These are phyloP conservation scores for Xiphias gladius DNA, from an alignment of 2,113 vertebrate species.

Conservation along the genomic window DNA sequence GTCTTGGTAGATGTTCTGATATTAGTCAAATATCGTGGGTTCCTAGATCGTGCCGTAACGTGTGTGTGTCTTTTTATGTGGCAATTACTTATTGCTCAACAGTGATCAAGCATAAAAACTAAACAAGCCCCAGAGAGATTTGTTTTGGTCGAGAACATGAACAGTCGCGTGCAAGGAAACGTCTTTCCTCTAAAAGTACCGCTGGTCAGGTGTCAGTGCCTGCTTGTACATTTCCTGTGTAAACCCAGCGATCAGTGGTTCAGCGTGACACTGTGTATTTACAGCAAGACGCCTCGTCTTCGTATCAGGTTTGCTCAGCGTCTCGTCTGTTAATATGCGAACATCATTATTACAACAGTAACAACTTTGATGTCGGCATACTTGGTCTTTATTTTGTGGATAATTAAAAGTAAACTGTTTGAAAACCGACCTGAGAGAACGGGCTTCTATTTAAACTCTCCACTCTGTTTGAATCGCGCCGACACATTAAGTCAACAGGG, in stretches of 20 bases:
- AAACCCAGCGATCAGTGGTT: background rate
- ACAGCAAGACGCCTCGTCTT: conserved; percentile 2
- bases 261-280: no score
- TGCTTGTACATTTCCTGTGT: background rate
- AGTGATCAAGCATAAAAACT: no score
- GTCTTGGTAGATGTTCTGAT: no score
- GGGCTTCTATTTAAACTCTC: background rate
- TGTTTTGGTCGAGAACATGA: no score
- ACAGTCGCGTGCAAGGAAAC: no score
- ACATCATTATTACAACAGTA: background rate
- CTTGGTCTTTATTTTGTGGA: background rate
- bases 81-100: no score
- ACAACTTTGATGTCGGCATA: background rate
- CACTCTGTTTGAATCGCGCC: background rate
- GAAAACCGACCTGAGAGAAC: conserved; percentile 15
- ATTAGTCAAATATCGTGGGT: no score
- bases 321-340: conserved; percentile 2
- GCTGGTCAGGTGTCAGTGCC: no score
- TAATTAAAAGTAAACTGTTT: conserved; percentile 39
- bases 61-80: no score
- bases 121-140: no score
- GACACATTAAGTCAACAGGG: conserved; percentile 32
- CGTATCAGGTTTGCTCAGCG: background rate
- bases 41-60: no score
- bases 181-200: no score